Base-by-base conservation (phyloP, 2,888 invertebrate species). In the Camponotus fellah region DNA sequence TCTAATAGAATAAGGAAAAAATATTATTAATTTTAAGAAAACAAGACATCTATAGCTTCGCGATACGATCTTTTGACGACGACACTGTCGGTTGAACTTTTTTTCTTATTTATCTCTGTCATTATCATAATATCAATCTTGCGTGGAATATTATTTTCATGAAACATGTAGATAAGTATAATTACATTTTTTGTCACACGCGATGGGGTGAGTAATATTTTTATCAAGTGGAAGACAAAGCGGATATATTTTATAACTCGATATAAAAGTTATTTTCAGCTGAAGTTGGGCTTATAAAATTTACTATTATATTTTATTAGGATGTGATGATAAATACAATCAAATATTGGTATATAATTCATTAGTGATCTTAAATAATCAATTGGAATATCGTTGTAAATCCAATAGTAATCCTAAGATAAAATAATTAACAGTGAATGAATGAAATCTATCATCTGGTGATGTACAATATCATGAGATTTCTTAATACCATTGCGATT, bases 131-230 rank as follows among this genome's bases (percentile, higher is more conserved):
- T 76, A 53, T 1, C 17, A 8, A 49, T 26, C 6, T 26, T 53
- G 53, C 21, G 64, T 43, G 34, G 10, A 49, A 76, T 49, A 62
- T 43, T 62, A 34, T 75, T 64, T 75, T 64, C 9, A 75, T 75
- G 14, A 74, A 17, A 14, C 12, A n/a, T 75, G 14, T 46, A 34
- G 34, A 71, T 53, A 49, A 69, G 58, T 17, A 60, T 46, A 46
- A 14, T 46, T 12, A 32, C 14, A 58, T 46, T 56, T 62, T 74
- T 60, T 74, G 62, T 34, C 49, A 64, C 49, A 49, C 43, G 64
- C 75, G 12, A 76, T 65, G 37, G 64, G 32, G 43, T 32, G 65
- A 26, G 56, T 65, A 64, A 76, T 37, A 53, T 65, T 76, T 65
- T 12, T 17, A 37, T 6, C 14, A n/a, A 17, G 2, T 14, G 26